Conservation (phyloP, 2,797 vertebrate genomes). For the Oryzias dopingdopingensis region DNA sequence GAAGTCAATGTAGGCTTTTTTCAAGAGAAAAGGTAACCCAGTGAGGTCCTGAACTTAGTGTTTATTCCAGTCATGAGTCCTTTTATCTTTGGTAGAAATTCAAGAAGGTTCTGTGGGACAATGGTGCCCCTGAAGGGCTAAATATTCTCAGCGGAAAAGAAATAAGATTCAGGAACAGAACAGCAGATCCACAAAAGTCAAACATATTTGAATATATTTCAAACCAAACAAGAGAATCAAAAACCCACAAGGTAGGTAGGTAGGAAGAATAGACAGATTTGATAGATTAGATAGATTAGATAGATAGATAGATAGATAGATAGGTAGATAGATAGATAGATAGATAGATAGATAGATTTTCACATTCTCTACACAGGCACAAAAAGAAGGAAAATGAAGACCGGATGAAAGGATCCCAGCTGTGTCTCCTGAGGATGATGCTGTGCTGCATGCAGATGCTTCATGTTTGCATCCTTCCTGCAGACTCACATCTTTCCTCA, state of each 20-base stretch:
- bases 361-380: slow-evolving; percentile 43
- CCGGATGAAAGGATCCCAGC: slow-evolving; percentile 52
- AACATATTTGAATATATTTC: too few relatives aligned
- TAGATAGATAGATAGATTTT: slow-evolving; percentile 3
- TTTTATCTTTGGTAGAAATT: neutral
- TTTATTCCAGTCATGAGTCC: neutral
- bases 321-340: slow-evolving; percentile 3
- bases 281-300: neutral
- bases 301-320: slow-evolving; percentile 4
- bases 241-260: neutral
- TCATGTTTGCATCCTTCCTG: slow-evolving; percentile 41
- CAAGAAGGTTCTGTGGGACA: too few relatives aligned
- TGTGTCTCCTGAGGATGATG: slow-evolving; percentile 56
- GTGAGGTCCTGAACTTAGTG: neutral
- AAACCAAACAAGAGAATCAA: too few relatives aligned
- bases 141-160: too few relatives aligned
- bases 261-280: slow-evolving; percentile 1
- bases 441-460: slow-evolving; percentile 52
- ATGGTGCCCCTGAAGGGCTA: too few relatives aligned
- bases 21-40: slow-evolving; percentile 15
- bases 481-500: slow-evolving; percentile 10
- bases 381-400: slow-evolving; percentile 6
- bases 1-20: neutral
- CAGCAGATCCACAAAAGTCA: too few relatives aligned
- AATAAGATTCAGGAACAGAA: too few relatives aligned